Percentiles rank a stretch among this genome's conserved stretches.
Conservation (phyloP, 1,140 invertebrate genomes). For the Bombus ignitus region DNA sequence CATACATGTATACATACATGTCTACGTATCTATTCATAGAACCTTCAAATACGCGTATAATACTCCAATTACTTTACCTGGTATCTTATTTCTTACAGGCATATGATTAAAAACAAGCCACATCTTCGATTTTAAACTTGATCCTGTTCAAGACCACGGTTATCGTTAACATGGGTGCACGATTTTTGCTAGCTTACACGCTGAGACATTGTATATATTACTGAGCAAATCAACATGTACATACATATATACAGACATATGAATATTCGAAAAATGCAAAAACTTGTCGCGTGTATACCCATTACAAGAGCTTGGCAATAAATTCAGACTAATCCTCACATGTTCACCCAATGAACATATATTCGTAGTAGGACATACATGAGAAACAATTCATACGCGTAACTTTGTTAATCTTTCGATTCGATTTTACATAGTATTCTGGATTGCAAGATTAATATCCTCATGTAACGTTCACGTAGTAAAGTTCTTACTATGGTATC, state of each 20-base stretch:
- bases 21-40: not conserved
- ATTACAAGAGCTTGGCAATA: not conserved
- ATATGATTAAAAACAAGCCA: conserved; percentile 96
- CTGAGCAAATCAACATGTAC: conserved; percentile 30
- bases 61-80: not conserved
- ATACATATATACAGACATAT: too few species aligned
- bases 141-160: not conserved
- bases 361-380: not conserved
- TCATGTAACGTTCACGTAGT: conserved; percentile 5
- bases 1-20: too few species aligned
- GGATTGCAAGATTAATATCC: conserved; percentile 24
- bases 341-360: not conserved
- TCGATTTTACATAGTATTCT: not conserved
- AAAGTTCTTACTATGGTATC: conserved; percentile 11
- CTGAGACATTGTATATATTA: conserved; percentile 46
- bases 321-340: not conserved
- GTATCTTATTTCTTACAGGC: conserved; percentile 86
- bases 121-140: conserved; percentile 91
- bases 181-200: conserved; percentile 27
- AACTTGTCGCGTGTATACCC: not conserved
- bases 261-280: not conserved
- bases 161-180: not conserved
- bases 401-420: conserved; percentile 12
- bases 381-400: not conserved
- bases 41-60: conserved; percentile 2